Evolutionary conservation across 2,113 vertebrate species (phyloP), one percentile per base, ranked within the genome.

Genomic region (Apistogramma diplotaenia): DNA sequence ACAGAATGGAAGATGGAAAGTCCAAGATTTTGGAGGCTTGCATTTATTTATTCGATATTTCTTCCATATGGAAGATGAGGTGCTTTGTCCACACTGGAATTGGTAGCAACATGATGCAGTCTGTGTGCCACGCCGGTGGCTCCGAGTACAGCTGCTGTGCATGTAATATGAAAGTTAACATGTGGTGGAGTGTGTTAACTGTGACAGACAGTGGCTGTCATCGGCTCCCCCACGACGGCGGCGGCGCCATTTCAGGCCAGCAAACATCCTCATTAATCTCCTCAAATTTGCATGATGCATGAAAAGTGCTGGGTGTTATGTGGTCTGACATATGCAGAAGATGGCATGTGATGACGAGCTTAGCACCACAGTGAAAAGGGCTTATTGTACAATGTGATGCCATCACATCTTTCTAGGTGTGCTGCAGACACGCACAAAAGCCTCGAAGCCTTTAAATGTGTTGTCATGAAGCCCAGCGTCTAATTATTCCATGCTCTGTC

Each of bases 191-290:
- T 51, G 65, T 70, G 83, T 54, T 57, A 95, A 95, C 94, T 94
- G 94, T 96, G 95, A 97, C 95, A 97, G 95, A 96, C 94, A 96
- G 96, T 95, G 95, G 95, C 95, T 97, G 96, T 67, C 76, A 96
- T 96, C 96, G 96, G 31, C 82, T 96, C 96, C 95, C 95, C 92
- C 94, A 94, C 95, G 93, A 94, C 91, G 94, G 95, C 94, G 93
- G 93, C 75, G 23, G 95, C 95, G 96, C 95, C 96, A 78, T 84
- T 94, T 96, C 94, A 93, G 95, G 93, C 96, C 95, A 95, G 96
- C 96, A 94, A 96, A 96, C 96, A 95, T 96, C 95, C 96, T 96
- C 95, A 95, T 96, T 96, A 96, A 96, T 96, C 96, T 94, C 92
- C 93, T 94, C 95, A 93, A 93, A 96, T 90, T 87, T 87, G 83